Base-by-base conservation (phyloP, 2,797 vertebrate genomes). In the Poeciliopsis presidionis region DNA sequence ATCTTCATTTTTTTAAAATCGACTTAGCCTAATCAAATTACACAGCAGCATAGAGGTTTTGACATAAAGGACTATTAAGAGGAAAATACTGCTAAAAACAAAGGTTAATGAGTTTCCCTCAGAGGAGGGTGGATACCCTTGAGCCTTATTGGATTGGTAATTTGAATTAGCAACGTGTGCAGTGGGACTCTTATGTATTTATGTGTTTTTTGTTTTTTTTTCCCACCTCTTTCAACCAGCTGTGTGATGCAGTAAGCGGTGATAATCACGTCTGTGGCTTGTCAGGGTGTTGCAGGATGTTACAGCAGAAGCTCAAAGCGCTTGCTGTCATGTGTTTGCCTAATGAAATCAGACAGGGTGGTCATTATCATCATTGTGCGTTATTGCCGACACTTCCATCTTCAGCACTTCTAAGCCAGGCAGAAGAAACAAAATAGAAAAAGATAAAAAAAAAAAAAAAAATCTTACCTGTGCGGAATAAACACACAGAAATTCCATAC, bases 341-440 rank as follows among this genome's bases (percentile, higher is more conserved):
- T 91, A 92, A 93, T 93, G 87, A 90, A 93, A 93, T 92, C 89
- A 89, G 86, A 84, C 91, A 89, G 87, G 86, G 87, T 86, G 88
- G 91, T 89, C 90, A 90, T 93, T 89, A 91, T 88, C 92, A 87
- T 90, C 89, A 90, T 86, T 81, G 80, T 90, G 87, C 89, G 90
- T 92, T 92, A 89, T 91, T 90, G 89, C 84, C 80, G 89, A 84
- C 86, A 86, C 86, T 85, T 85, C 83, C 70, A 84, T 86, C 90
- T 91, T 89, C 78, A 86, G 90, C 80, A 75, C 12, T 65, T 74
- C 79, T 36, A 76, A 81, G 71, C 72, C 76, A 79, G 76, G 82
- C 82, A 80, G 87, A 57, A 83, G 84, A 86, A 51, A 51, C 8
- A 2, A 51, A 51, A 51, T 22, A 51, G 1, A 47, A 47, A 47